A percentile compares a stretch with the other conserved stretches of the same genome.
Evolutionary conservation across 2,113 vertebrate genomes (phyloP).

Genomic region (Hyla sarda): DNA sequence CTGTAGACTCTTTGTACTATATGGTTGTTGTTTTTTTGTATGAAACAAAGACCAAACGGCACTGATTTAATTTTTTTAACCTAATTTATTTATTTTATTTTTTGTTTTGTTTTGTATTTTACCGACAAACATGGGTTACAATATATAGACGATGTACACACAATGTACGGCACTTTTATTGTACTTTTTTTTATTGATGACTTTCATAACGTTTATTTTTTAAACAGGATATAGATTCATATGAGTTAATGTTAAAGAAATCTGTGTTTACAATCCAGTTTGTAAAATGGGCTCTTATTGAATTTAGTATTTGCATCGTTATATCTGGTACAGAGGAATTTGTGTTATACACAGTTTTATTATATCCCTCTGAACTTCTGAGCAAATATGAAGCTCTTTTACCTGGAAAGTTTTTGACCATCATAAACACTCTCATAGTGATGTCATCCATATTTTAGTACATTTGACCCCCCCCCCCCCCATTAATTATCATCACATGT

Average conservation of each 20-base stretch:
- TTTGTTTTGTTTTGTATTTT: constrained; percentile 67
- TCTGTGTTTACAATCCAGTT: not conserved
- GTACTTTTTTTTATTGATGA: constrained; percentile 63
- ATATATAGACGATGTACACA: constrained; percentile 73
- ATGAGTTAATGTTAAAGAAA: not conserved
- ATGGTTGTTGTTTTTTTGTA: constrained; percentile 75
- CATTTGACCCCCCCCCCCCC: not conserved
- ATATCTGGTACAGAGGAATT: not conserved
- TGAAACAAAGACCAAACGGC: constrained; percentile 76
- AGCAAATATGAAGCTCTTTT: not conserved
- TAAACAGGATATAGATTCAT: not conserved
- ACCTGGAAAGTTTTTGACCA: not conserved
- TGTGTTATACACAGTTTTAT: constrained; percentile 3
- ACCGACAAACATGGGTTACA: constrained; percentile 73
- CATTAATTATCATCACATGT: not conserved
- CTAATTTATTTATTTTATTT: constrained; percentile 55
- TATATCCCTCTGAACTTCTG: not conserved
- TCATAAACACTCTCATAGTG: not conserved
- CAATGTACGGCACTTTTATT: constrained; percentile 73
- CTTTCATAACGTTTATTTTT: not conserved
- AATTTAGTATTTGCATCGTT: not conserved
- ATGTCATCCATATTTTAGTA: not conserved
- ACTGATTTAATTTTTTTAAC: constrained; percentile 70
- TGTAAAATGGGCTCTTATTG: not conserved
- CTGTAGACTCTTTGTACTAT: constrained; percentile 71